phyloP scores from a whole-genome alignment of 2,888 invertebrate genomes.

The Hyalella azteca region DNA sequence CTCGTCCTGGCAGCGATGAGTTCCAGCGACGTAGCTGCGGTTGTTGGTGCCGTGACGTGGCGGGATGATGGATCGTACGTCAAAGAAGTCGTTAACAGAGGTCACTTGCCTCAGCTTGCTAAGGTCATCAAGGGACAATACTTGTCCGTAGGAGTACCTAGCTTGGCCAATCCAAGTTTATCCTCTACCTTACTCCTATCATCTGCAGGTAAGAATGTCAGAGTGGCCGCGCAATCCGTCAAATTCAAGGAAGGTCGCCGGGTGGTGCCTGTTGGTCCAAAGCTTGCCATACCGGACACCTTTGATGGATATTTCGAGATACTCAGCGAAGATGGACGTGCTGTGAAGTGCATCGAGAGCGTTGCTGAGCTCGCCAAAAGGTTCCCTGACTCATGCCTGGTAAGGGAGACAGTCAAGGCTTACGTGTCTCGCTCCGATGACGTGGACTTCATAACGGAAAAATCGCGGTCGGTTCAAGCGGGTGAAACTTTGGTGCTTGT shows the following conservation, averaged over 20 bases:
- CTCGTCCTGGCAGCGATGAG: constrained; percentile 39
- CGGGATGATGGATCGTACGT: constrained; percentile 51
- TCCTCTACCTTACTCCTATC: constrained; percentile 86
- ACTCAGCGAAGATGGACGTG: constrained; percentile 89
- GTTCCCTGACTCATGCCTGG: constrained; percentile 70
- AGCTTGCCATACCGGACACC: constrained; percentile 86
- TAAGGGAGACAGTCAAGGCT: constrained; percentile 78
- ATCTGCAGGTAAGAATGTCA: constrained; percentile 82
- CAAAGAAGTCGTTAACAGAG: constrained; percentile 47
- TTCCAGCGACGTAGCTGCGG: constrained; percentile 51
- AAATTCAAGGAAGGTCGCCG: constrained; percentile 82
- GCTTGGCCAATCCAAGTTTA: constrained; percentile 82
- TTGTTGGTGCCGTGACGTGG: constrained; percentile 53
- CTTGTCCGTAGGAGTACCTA: constrained; percentile 86
- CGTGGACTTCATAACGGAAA: constrained; percentile 60
- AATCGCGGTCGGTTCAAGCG: constrained; percentile 74
- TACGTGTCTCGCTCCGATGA: constrained; percentile 64
- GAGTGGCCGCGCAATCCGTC: constrained; percentile 73
- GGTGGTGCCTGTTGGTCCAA: constrained; percentile 79
- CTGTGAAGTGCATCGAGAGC: constrained; percentile 86
- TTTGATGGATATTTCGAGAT: constrained; percentile 93
- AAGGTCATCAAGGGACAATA: constrained; percentile 94
- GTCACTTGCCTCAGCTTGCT: constrained; percentile 76
- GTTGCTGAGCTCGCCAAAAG: constrained; percentile 77
- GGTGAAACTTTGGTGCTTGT: constrained; percentile 83